Evolutionary conservation across 2,888 invertebrate genomes (phyloP).

Genomic region (Lepeophtheirus nordmannii): DNA sequence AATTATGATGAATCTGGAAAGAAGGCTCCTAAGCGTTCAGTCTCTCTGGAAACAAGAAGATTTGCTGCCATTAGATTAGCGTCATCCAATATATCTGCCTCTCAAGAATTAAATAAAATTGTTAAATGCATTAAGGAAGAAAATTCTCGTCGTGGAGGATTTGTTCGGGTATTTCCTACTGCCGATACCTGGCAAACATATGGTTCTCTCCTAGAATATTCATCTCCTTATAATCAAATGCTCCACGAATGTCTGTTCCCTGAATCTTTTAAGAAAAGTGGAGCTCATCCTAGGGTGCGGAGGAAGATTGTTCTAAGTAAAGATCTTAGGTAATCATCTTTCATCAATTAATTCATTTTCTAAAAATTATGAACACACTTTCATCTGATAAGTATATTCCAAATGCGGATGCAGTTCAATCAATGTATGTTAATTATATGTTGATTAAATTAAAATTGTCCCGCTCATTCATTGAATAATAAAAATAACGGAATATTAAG

Average conservation of each 20-base stretch:
- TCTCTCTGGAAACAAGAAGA: slow-evolving; percentile 21
- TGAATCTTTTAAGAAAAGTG: slow-evolving; percentile 34
- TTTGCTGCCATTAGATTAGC: slow-evolving; percentile 24
- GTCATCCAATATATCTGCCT: slow-evolving; percentile 5
- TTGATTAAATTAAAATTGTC: no score
- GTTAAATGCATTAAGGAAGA: slow-evolving; percentile 42
- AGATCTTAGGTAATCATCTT: neutral
- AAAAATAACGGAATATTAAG: no score
- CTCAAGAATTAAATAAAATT: slow-evolving; percentile 21
- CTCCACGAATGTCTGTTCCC: slow-evolving; percentile 58
- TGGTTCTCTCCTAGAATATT: slow-evolving; percentile 29
- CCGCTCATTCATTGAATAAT: no score
- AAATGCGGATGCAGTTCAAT: no score
- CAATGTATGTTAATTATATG: no score
- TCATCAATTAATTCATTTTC: no score
- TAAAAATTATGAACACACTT: no score
- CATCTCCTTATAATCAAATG: slow-evolving; percentile 48
- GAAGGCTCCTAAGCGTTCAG: neutral
- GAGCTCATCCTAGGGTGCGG: neutral
- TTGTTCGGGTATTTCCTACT: slow-evolving; percentile 76
- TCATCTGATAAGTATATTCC: no score
- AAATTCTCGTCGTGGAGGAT: slow-evolving; percentile 67
- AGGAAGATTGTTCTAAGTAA: neutral
- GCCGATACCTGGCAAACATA: slow-evolving; percentile 58
- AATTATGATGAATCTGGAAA: neutral